phyloP scores from a whole-genome alignment of 2,113 vertebrate genomes.

The Stigmatopora argus region DNA sequence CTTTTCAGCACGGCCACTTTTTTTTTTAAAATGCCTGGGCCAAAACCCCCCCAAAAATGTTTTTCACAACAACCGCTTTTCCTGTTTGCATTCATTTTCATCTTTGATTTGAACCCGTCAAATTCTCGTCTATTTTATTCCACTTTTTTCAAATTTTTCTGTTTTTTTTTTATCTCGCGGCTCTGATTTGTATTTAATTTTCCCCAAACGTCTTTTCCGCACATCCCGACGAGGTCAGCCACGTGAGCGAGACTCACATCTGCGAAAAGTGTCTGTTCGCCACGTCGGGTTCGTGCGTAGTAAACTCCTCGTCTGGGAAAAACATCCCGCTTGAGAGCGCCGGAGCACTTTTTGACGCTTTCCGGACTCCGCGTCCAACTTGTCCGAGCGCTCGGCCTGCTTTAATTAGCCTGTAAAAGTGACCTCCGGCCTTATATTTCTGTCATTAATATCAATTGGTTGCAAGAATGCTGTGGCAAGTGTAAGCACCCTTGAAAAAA shows the following conservation, averaged over 20 bases:
- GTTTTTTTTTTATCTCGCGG: neutral
- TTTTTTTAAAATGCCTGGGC: no score
- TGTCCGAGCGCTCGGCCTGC: slow-evolving; percentile 32
- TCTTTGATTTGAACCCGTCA: no score
- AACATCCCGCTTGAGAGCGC: neutral
- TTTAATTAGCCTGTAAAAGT: slow-evolving; percentile 40
- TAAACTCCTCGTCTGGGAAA: slow-evolving; percentile 20
- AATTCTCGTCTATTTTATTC: no score
- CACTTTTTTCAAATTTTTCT: neutral
- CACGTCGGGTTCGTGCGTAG: neutral
- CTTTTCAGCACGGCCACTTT: neutral
- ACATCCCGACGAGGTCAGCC: slow-evolving; percentile 28
- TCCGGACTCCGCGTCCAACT: slow-evolving; percentile 32
- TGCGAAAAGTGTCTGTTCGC: slow-evolving; percentile 16
- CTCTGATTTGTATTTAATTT: slow-evolving; percentile 12
- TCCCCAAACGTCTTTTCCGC: slow-evolving; percentile 34
- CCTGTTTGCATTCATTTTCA: neutral
- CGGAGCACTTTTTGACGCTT: slow-evolving; percentile 18
- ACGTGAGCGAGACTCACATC: slow-evolving; percentile 37
- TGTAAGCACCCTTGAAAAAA: slow-evolving; percentile 2
- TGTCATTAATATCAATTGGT: slow-evolving; percentile 15
- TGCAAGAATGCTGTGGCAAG: slow-evolving; percentile 8
- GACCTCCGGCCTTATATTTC: slow-evolving; percentile 8
- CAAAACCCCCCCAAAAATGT: no score
- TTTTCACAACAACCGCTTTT: no score